These are phyloP conservation scores for Calosoma granatense DNA, from an alignment of 1,140 invertebrate species.

Conservation along the genomic window DNA sequence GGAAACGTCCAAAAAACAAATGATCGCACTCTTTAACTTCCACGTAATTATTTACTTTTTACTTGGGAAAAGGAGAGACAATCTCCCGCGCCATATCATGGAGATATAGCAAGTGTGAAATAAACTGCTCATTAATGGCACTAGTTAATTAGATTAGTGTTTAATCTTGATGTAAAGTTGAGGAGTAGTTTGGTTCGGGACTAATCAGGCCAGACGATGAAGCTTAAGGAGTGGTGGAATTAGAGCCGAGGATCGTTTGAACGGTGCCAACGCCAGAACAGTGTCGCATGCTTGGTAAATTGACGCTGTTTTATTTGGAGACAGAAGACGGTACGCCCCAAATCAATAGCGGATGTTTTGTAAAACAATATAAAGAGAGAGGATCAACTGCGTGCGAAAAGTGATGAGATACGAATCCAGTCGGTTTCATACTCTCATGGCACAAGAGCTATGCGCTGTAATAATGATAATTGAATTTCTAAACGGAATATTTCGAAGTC, in stretches of 20 bases:
- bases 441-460: no score
- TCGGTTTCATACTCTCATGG: no score
- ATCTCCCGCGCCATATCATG: background rate
- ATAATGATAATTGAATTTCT: no score
- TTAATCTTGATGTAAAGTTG: constrained; percentile 4
- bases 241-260: background rate
- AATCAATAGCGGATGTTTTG: background rate
- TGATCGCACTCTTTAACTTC: constrained; percentile 12
- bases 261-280: background rate
- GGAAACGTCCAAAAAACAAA: constrained; percentile 17
- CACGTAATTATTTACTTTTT: constrained; percentile 4
- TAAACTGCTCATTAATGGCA: background rate
- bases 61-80: background rate
- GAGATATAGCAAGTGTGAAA: background rate
- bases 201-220: background rate
- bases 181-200: background rate
- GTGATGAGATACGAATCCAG: no score
- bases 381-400: no score
- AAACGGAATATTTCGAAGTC: no score
- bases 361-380: background rate
- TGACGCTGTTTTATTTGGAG: background rate
- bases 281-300: background rate
- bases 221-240: background rate
- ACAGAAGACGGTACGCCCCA: background rate
- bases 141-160: background rate